phyloP scores from a whole-genome alignment of 2,113 vertebrate genomes.

The Riparia riparia region DNA sequence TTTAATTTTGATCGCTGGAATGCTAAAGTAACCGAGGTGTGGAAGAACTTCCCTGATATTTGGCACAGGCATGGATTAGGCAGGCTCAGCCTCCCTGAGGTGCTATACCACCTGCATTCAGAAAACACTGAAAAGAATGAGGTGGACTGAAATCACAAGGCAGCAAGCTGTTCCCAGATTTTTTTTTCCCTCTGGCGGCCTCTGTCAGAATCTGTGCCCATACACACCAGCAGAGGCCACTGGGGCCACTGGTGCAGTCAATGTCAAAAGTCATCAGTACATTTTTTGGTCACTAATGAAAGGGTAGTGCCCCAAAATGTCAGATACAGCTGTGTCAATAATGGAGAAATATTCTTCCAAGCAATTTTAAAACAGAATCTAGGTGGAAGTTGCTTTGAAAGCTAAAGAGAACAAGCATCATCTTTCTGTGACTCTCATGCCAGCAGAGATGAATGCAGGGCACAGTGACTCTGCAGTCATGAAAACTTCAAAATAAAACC shows the following conservation, averaged over 20 bases:
- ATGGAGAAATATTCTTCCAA: neutral
- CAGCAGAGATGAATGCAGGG: neutral
- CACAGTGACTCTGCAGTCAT: neutral
- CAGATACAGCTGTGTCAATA: neutral
- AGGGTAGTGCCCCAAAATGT: rapidly evolving
- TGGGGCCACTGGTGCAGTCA: neutral
- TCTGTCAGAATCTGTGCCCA: neutral
- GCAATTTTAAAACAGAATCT: neutral
- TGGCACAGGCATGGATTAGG: neutral
- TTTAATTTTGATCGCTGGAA: neutral
- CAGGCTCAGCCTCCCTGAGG: neutral
- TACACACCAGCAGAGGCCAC: neutral
- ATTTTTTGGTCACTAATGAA: neutral
- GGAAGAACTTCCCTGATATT: neutral
- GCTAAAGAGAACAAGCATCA: neutral
- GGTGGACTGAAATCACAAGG: neutral
- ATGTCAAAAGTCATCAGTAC: neutral
- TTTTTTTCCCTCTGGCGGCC: neutral
- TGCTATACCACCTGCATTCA: neutral
- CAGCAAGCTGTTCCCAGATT: neutral
- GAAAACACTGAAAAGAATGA: rapidly evolving
- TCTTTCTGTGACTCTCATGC: neutral
- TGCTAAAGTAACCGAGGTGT: neutral
- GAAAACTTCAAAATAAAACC: neutral
- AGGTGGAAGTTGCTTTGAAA: neutral